These are phyloP conservation scores for Tiliacea aurago DNA, from an alignment of 2,888 invertebrate genomes.

Conservation along the genomic window DNA sequence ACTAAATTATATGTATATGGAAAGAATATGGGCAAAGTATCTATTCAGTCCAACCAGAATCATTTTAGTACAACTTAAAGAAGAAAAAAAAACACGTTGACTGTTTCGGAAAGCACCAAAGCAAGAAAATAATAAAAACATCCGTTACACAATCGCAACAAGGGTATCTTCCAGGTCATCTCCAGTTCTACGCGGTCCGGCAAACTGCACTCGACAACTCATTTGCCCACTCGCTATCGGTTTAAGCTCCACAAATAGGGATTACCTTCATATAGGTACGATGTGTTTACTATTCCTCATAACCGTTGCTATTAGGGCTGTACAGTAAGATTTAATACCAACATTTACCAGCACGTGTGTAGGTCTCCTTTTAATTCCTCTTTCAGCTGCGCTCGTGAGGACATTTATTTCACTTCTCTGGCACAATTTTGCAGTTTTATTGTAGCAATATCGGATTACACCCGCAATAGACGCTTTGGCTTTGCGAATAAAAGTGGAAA, in stretches of 20 bases:
- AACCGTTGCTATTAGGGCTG: conserved; percentile 9
- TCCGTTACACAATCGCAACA: conserved; percentile 1
- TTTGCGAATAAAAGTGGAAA: conserved; percentile 51
- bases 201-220: conserved; percentile 35
- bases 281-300: conserved; percentile 39
- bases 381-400: conserved; percentile 24
- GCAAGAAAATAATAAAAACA: neutral
- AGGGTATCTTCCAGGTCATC: conserved; percentile 34
- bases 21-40: neutral
- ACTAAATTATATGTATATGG: neutral
- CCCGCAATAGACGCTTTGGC: conserved; percentile 28
- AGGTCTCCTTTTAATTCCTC: conserved; percentile 33
- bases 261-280: conserved; percentile 45
- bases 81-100: neutral
- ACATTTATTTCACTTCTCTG: conserved; percentile 32
- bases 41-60: neutral
- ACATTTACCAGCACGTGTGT: conserved; percentile 29
- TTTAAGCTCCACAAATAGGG: conserved; percentile 46
- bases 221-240: conserved; percentile 42
- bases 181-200: neutral
- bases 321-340: conserved; percentile 16
- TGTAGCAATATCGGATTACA: conserved; percentile 51
- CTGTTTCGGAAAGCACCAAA: neutral
- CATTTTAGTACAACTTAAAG: no score
- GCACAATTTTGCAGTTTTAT: conserved; percentile 39